phyloP scores from a whole-genome alignment of 1,140 invertebrate genomes.

The Drosophila santomea region DNA sequence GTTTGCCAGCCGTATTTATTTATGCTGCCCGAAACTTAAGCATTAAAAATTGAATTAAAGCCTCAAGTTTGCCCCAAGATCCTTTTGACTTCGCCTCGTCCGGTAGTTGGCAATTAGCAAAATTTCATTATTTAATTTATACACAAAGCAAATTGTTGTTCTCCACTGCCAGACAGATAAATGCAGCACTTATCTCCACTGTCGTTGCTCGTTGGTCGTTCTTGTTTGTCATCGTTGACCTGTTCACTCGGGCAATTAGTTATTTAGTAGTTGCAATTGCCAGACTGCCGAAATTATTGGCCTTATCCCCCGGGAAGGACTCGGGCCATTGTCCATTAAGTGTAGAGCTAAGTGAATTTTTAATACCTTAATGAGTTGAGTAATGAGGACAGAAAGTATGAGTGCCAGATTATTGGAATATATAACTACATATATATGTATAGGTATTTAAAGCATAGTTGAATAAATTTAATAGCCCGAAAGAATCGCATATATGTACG shows the following conservation, averaged over 20 bases:
- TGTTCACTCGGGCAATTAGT: slow-evolving; percentile 60
- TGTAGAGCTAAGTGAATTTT: slow-evolving; percentile 42
- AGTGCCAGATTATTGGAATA: too few species aligned
- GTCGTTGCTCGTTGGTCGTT: slow-evolving; percentile 6
- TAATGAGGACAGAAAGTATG: slow-evolving; percentile 15
- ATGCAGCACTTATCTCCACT: slow-evolving; percentile 39
- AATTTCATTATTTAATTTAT: slow-evolving; percentile 77
- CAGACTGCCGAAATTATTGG: slow-evolving; percentile 45
- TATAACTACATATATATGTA: too few species aligned
- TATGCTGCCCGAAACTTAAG: slow-evolving; percentile 67
- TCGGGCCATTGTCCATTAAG: slow-evolving; percentile 42
- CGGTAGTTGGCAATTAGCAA: slow-evolving; percentile 63
- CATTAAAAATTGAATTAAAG: slow-evolving; percentile 81
- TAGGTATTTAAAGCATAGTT: too few species aligned
- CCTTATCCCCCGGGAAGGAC: slow-evolving; percentile 8
- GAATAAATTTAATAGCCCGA: background rate
- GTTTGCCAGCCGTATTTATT: slow-evolving; percentile 46
- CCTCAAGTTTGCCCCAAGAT: slow-evolving; percentile 46
- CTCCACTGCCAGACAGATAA: slow-evolving; percentile 33
- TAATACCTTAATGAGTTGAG: slow-evolving; percentile 36
- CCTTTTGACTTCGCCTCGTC: slow-evolving; percentile 33
- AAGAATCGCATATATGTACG: background rate
- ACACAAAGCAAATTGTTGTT: slow-evolving; percentile 44
- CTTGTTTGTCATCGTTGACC: slow-evolving; percentile 36
- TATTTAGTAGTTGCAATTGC: slow-evolving; percentile 71